Base-by-base conservation (phyloP, 2,888 invertebrate species). In the Saturnia japonica region DNA sequence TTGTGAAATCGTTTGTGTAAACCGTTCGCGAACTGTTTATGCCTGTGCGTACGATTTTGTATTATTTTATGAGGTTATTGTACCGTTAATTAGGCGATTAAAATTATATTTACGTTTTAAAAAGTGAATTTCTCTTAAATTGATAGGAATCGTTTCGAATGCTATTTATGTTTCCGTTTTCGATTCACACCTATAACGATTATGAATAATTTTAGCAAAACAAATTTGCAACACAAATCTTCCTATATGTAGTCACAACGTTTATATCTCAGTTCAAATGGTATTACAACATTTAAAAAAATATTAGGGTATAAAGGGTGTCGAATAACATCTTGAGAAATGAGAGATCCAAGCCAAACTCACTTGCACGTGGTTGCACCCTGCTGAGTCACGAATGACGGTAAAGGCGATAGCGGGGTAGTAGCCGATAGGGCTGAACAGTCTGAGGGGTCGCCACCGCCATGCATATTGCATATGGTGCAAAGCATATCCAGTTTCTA, bases 1-100 rank as follows among this genome's bases (percentile, higher is more conserved):
- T 64, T 64, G 64, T 64, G 40, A 64, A 64, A 64, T 64, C 64
- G 64, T n/a, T 64, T 64, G 64, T 40, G 64, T 40, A 40, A 40
- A 64, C 64, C 64, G 40, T 40, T 40, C 64, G 64, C 40, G 64
- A 40, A 54, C 28, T 47, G 68, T 51, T 68, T 60, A 60, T 28
- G 57, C 28, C 57, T 60, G 57, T 47, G 51, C 47, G n/a, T 28
- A 34, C 68, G 28, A 68, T 47, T 68, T 47, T 47, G 47, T 68
- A 64, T 40, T 64, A 64, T 64, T 40, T 40, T 40, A 40, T 8
- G 51, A 68, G 51, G 54, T 60, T 28, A 60, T 60, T 60, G 57
- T 60, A 60, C 57, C 25, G 57, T 60, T 60, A 25, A 60, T 60
- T 60, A 28, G 57, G 14, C 57, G 57, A 28, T 60, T 28, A 60